Conservation (phyloP, 2,797 vertebrate species). For the Apodemus agrarius region DNA sequence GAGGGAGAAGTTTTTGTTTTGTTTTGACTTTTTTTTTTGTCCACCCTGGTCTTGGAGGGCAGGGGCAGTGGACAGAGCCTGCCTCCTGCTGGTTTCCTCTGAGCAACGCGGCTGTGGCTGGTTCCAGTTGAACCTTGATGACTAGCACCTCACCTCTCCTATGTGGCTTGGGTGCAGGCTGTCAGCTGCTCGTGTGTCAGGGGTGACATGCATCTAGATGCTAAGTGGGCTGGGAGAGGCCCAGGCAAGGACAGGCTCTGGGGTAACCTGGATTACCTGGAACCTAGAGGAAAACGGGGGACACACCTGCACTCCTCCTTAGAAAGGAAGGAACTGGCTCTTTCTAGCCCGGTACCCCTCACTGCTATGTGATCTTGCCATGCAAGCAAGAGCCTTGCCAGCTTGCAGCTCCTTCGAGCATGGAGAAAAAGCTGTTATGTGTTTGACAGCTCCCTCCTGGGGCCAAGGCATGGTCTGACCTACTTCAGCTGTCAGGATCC, state of each 20-base stretch:
- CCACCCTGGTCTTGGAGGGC: neutral
- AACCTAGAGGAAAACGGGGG: neutral
- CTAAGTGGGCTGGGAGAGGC: neutral
- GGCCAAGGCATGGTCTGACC: conserved; percentile 62
- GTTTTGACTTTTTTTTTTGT: neutral
- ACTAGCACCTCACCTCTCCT: neutral
- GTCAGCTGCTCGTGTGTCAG: neutral
- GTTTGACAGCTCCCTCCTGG: neutral
- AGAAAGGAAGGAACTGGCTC: neutral
- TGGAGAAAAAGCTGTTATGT: neutral
- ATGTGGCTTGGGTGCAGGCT: neutral
- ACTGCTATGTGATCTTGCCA: neutral
- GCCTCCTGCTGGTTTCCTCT: neutral
- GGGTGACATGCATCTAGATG: neutral
- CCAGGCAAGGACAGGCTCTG: neutral
- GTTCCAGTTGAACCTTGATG: neutral
- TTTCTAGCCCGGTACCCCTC: neutral
- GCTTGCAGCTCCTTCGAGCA: neutral
- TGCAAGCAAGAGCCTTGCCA: neutral
- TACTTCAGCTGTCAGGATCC: conserved; percentile 69
- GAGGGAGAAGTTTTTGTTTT: neutral
- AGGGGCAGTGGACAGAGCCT: neutral
- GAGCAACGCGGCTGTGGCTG: neutral
- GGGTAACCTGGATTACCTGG: neutral
- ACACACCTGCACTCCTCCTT: no score